Conservation (phyloP, 2,113 vertebrate genomes). For the Pelecanoides urinatrix region DNA sequence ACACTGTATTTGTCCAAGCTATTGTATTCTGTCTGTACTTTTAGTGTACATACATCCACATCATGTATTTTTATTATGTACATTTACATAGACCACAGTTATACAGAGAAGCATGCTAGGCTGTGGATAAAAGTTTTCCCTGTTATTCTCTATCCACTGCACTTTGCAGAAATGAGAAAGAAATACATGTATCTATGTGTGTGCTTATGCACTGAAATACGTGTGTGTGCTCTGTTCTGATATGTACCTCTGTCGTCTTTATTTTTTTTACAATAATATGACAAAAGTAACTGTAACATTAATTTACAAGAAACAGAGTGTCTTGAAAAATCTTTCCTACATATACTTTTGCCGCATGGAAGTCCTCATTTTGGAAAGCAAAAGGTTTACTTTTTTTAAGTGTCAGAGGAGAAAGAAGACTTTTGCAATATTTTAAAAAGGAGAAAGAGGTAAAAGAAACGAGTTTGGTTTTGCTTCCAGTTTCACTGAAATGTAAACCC, state of each 20-base stretch:
- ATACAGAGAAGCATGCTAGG: rapidly evolving
- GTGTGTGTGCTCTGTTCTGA: background rate
- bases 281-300: background rate
- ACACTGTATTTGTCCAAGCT: background rate
- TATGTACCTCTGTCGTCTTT: rapidly evolving
- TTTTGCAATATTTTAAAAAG: background rate
- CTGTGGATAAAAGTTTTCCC: background rate
- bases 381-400: background rate
- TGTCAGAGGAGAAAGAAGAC: background rate
- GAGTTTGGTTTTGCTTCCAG: background rate
- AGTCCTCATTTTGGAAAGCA: background rate
- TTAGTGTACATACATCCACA: background rate
- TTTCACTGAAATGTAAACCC: background rate
- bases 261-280: background rate
- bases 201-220: background rate
- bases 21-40: background rate
- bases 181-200: background rate
- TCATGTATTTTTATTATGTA: background rate
- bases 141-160: background rate
- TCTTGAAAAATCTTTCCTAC: background rate
- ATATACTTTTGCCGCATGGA: background rate
- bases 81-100: background rate
- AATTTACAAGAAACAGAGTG: background rate
- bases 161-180: background rate
- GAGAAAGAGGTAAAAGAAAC: background rate